A percentile compares a stretch with the other conserved stretches of the same genome.
Conservation (phyloP, 2,113 vertebrate genomes). For the Scolopax mira region DNA sequence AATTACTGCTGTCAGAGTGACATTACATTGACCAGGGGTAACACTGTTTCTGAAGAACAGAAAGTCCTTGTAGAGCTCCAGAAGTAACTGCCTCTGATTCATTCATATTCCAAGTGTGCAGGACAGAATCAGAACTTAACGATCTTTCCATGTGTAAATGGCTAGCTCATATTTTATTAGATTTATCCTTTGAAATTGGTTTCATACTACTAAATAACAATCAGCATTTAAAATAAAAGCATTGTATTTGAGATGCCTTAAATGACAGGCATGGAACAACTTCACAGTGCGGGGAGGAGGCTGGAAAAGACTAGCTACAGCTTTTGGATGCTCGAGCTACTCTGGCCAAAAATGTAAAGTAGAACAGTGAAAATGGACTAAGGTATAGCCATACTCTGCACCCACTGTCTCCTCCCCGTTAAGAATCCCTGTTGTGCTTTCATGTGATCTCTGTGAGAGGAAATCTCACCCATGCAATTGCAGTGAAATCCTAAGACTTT, state of each 20-base stretch:
- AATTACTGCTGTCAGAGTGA: conserved; percentile 57
- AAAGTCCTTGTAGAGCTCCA: conserved; percentile 48
- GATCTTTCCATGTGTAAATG: background rate
- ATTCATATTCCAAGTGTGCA: background rate
- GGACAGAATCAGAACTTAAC: conserved; percentile 20
- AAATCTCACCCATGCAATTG: background rate
- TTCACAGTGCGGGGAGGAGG: background rate
- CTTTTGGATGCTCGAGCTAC: background rate
- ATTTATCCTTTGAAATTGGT: background rate
- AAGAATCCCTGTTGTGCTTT: background rate
- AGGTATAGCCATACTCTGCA: background rate
- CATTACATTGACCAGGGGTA: conserved; percentile 53
- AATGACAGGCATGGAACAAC: background rate
- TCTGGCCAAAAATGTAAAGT: background rate
- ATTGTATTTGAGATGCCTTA: background rate
- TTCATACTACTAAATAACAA: background rate
- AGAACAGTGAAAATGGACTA: background rate
- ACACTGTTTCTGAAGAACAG: conserved; percentile 52
- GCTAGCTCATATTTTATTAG: background rate
- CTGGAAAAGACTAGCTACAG: background rate
- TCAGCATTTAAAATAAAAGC: background rate
- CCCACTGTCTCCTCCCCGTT: background rate
- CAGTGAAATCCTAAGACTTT: background rate
- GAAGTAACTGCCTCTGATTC: background rate
- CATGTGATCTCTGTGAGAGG: background rate